A percentile compares a stretch with the other conserved stretches of the same genome.
phyloP scores from a whole-genome alignment of 2,888 invertebrate species.

The Calameuta filiformis region DNA sequence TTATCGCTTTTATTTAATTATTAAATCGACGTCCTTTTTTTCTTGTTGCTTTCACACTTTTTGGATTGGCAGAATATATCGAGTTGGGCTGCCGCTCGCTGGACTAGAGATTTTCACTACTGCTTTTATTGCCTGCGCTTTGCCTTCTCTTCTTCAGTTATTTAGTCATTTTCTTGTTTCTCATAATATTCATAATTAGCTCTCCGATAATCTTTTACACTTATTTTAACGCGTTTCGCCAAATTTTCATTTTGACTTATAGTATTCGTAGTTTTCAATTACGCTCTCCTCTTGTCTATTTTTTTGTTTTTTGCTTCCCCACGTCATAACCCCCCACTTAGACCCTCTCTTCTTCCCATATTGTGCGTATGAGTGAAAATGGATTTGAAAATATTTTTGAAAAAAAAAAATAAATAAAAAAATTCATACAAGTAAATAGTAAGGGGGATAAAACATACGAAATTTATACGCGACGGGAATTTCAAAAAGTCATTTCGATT shows the following conservation, averaged over 20 bases:
- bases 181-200: conserved; percentile 3
- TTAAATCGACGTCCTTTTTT: conserved; percentile 20
- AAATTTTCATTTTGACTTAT: background rate
- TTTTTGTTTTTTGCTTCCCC: background rate
- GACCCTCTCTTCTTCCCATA: too few species aligned
- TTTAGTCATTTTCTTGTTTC: conserved; percentile 20
- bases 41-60: conserved; percentile 33
- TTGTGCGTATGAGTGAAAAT: background rate
- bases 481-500: background rate
- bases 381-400: background rate
- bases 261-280: background rate
- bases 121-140: conserved; percentile 50
- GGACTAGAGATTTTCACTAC: conserved; percentile 66
- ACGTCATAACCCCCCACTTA: background rate
- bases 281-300: background rate
- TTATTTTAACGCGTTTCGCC: background rate
- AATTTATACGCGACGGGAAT: background rate
- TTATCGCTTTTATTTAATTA: background rate
- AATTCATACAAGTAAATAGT: background rate
- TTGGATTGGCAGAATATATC: conserved; percentile 56
- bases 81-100: conserved; percentile 59
- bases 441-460: too few species aligned
- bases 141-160: conserved; percentile 27
- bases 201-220: background rate
- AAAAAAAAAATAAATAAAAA: conserved; percentile 7